These are phyloP conservation scores for Podarcis siculus DNA, from an alignment of 2,797 vertebrate genomes.

Conservation along the genomic window DNA sequence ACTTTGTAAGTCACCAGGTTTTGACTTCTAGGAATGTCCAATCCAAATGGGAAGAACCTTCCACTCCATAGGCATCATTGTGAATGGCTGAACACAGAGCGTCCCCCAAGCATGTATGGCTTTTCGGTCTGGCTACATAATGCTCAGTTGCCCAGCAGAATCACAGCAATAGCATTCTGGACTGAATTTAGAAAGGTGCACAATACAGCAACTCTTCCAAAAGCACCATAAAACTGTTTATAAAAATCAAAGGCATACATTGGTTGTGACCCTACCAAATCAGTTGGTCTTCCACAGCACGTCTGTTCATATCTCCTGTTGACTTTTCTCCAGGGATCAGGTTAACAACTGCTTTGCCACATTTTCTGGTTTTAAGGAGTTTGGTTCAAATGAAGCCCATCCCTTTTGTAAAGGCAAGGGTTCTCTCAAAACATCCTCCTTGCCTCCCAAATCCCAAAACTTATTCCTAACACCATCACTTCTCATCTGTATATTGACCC, in stretches of 20 bases:
- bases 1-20: slow-evolving; percentile 69
- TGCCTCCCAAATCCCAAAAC: too few relatives aligned
- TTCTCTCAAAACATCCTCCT: too few relatives aligned
- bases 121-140: neutral
- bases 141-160: neutral
- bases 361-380: too few relatives aligned
- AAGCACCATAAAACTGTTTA: neutral
- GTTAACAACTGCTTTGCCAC: too few relatives aligned
- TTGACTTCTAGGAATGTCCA: slow-evolving; percentile 67
- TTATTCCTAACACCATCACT: too few relatives aligned
- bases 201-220: neutral
- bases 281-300: too few relatives aligned
- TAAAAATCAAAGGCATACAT: neutral
- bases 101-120: slow-evolving; percentile 49
- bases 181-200: neutral
- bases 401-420: too few relatives aligned
- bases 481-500: too few relatives aligned
- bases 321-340: too few relatives aligned
- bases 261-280: neutral
- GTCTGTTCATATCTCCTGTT: too few relatives aligned
- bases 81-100: slow-evolving; percentile 52
- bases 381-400: too few relatives aligned
- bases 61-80: slow-evolving; percentile 66
- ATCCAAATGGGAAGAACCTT: slow-evolving; percentile 60
- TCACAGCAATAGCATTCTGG: neutral